Conservation (phyloP, 1,140 invertebrate genomes). For the Bilobella aurantiaca region DNA sequence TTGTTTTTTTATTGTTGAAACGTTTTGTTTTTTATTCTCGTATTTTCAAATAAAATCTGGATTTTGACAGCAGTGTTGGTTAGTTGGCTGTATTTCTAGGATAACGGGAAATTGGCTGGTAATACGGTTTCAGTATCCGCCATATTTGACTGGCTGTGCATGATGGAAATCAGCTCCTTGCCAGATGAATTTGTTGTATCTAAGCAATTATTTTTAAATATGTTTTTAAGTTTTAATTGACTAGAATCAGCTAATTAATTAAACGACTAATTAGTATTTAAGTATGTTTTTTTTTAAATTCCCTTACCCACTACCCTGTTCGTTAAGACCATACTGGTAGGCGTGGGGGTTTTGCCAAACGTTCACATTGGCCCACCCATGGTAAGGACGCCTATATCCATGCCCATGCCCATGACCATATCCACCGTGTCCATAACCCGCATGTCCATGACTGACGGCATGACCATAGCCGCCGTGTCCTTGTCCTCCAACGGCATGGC, state of each 20-base stretch:
- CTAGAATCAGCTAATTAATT: no score
- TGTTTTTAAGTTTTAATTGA: not conserved
- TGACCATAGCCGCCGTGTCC: not conserved
- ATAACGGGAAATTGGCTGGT: no score
- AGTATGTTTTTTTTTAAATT: not conserved
- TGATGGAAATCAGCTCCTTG: slow-evolving; percentile 20
- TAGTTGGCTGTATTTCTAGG: no score
- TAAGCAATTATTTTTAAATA: slow-evolving; percentile 2
- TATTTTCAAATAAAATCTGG: slow-evolving; percentile 9
- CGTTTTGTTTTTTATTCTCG: no score
- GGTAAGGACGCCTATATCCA: slow-evolving; percentile 14
- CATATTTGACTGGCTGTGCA: not conserved
- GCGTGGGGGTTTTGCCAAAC: slow-evolving; percentile 17
- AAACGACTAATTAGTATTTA: no score
- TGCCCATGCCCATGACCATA: not conserved
- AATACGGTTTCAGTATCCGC: not conserved
- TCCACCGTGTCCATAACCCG: slow-evolving; percentile 13
- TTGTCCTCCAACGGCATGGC: slow-evolving; percentile 19
- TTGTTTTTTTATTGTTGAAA: not conserved
- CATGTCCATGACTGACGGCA: slow-evolving; percentile 5
- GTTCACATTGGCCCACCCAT: slow-evolving; percentile 23
- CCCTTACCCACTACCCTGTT: not conserved
- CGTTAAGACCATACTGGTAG: slow-evolving; percentile 24
- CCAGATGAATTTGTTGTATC: slow-evolving; percentile 25
- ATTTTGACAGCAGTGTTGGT: no score